These are phyloP conservation scores for Meda fulgida DNA, from an alignment of 2,797 vertebrate genomes.

Conservation along the genomic window DNA sequence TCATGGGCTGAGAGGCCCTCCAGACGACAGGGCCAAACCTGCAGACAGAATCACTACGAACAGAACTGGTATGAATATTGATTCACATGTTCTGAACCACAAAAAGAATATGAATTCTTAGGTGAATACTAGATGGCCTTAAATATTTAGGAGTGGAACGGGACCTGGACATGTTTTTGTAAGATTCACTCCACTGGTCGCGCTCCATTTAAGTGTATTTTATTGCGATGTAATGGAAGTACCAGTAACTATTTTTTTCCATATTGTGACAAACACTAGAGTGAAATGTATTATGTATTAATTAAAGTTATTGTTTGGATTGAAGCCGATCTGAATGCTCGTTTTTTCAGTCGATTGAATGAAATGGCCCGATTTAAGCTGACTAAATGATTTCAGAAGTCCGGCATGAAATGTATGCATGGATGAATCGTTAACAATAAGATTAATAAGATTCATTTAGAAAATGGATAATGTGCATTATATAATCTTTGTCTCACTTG, in stretches of 20 bases:
- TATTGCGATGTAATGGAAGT: neutral
- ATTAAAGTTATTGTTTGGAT: neutral
- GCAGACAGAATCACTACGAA: slow-evolving; percentile 85
- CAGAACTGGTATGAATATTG: slow-evolving; percentile 82
- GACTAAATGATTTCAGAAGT: neutral
- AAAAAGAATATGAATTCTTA: neutral
- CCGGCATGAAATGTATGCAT: neutral
- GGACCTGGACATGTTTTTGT: neutral
- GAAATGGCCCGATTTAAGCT: neutral
- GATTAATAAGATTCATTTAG: neutral
- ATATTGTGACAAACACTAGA: neutral
- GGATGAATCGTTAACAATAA: neutral
- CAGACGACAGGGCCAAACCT: slow-evolving; percentile 87
- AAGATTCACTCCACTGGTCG: neutral
- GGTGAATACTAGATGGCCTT: neutral
- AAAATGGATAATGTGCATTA: neutral
- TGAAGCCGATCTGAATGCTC: neutral
- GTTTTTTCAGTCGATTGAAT: neutral
- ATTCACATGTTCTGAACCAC: neutral
- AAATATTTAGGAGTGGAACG: neutral
- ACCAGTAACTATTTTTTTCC: neutral
- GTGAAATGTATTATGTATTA: neutral
- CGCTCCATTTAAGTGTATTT: neutral
- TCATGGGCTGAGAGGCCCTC: slow-evolving; percentile 83
- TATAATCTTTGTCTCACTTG: neutral